Base-by-base conservation (phyloP, 2,797 vertebrate species). In the Crocidura indochinensis region DNA sequence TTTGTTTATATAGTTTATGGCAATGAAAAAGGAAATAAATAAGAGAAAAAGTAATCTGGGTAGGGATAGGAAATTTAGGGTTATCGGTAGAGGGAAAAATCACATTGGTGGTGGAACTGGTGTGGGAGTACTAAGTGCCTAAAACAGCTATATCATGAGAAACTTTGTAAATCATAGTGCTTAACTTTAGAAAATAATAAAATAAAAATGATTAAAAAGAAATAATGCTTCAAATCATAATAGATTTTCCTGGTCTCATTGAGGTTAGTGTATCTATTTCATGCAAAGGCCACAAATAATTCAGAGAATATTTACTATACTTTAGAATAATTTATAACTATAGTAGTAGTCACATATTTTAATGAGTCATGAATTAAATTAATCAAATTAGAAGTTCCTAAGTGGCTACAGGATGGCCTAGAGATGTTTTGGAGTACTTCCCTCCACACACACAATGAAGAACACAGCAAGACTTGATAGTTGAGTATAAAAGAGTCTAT, bases 21-120 rank as follows among this genome's bases (percentile, higher is more conserved):
- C 53, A 68, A 62, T 68, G 4, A 90, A 92, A 20, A 51, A 89
- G 64, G 91, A 90, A 88, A 74, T 38, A 46, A 53, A 53, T 53
- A 53, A 53, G 51, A 53, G 15, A 53, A 53, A 14, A 53, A 53
- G 17, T 38, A 53, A 53, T 17, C 56, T 60, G 19, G 17, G 19
- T 17, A 20, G 19, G 19, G 56, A 20, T 60, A 7, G 56, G 22
- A 60, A 60, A 60, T 17, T 17, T 19, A 20, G 56, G 56, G 56
- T 53, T 20, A 60, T 20, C 6, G 56, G 56, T 60, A 60, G 19
- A 60, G 17, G 19, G 56, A 60, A 4, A 38, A 60, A 20, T 60
- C 17, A 60, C 11, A 60, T 6, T 20, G 51, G 56, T 20, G 22
- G 56, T 60, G 19, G 3, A 7, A 20, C 7, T 60, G 56, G 15